These are phyloP conservation scores for Rhyacichthys aspro DNA, from an alignment of 2,797 vertebrate species.

Conservation along the genomic window DNA sequence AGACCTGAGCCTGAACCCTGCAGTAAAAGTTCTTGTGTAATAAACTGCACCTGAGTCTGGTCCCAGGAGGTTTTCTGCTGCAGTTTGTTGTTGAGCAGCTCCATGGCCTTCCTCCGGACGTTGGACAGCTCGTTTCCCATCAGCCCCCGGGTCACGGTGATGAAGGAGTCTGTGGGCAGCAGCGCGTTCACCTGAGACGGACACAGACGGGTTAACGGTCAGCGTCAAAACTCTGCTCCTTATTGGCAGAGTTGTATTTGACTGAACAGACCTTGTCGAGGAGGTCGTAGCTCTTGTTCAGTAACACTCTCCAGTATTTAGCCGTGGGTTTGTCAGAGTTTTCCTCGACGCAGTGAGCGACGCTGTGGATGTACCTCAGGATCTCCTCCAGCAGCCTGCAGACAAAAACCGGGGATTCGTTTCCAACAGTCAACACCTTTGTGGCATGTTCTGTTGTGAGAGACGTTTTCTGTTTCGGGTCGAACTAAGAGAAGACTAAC, in stretches of 20 bases:
- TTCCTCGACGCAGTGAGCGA: constrained; percentile 87
- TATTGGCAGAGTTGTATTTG: no score
- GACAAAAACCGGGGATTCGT: neutral
- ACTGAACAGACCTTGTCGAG: constrained; percentile 87
- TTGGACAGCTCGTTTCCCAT: constrained; percentile 87
- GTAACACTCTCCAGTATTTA: constrained; percentile 95
- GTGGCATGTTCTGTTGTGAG: no score
- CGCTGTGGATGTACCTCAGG: constrained; percentile 86
- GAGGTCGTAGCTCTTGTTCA: constrained; percentile 91
- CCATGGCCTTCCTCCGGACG: constrained; percentile 93
- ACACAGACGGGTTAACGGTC: neutral
- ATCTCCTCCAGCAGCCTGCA: constrained; percentile 89
- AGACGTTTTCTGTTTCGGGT: no score
- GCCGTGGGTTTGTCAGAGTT: constrained; percentile 87
- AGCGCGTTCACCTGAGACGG: constrained; percentile 87
- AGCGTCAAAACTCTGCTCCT: no score
- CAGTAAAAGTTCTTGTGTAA: no score
- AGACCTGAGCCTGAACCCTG: no score
- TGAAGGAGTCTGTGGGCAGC: constrained; percentile 91
- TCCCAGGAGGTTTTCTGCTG: constrained; percentile 86
- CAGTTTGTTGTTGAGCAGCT: constrained; percentile 94
- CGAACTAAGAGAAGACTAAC: no score
- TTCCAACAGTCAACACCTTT: no score
- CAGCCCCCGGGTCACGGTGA: constrained; percentile 88
- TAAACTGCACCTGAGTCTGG: constrained; percentile 78